These are phyloP conservation scores for Struthidea cinerea DNA, from an alignment of 2,113 vertebrate genomes.

Conservation along the genomic window DNA sequence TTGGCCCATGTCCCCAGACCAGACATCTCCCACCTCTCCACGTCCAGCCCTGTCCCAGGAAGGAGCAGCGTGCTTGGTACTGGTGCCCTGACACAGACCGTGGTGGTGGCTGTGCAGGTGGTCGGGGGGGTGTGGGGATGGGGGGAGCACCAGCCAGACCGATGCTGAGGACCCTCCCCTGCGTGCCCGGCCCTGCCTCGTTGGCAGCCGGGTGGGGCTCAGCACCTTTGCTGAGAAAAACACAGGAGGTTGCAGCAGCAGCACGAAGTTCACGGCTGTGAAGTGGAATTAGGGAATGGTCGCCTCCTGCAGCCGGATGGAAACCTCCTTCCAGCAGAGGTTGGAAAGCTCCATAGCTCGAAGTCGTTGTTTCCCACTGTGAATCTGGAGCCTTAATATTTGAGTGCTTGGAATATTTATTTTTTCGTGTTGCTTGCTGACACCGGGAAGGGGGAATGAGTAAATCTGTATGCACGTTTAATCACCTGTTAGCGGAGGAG, in stretches of 20 bases:
- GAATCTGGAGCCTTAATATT: background rate
- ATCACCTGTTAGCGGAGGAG: conserved; percentile 30
- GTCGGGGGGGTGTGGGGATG: background rate
- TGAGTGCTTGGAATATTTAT: conserved; percentile 16
- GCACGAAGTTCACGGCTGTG: accelerated
- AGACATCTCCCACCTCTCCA: background rate
- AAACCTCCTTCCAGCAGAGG: background rate
- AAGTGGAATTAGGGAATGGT: background rate
- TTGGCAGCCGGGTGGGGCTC: accelerated
- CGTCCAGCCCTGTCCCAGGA: accelerated
- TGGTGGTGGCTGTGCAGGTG: too few species aligned
- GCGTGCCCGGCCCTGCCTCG: accelerated
- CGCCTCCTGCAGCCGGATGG: background rate
- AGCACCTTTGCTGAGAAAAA: background rate
- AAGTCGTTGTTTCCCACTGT: background rate
- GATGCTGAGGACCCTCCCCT: background rate
- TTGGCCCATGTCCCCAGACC: accelerated
- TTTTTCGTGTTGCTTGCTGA: conserved; percentile 36
- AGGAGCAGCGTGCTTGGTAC: background rate
- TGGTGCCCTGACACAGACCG: accelerated
- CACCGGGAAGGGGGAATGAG: conserved; percentile 22
- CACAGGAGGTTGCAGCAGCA: accelerated
- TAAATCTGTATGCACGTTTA: conserved; percentile 51
- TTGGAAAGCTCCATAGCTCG: background rate
- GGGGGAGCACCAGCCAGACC: background rate